phyloP scores from a whole-genome alignment of 1,140 invertebrate species.

The Arion vulgaris region DNA sequence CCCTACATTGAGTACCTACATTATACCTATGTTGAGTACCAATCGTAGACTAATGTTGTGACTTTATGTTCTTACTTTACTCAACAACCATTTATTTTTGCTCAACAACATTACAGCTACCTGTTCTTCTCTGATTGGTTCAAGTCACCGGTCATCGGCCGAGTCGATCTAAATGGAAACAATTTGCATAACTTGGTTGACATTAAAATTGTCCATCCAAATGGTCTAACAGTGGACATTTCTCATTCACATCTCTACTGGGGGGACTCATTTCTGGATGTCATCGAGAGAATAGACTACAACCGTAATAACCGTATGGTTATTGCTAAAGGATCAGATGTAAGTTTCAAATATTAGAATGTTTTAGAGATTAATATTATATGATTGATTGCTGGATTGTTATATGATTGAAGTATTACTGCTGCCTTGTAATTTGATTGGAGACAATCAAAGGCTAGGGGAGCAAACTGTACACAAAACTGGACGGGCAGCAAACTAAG shows the following conservation, averaged over 20 bases:
- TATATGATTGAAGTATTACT: no score
- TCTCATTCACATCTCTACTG: slow-evolving; percentile 83
- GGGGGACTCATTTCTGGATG: slow-evolving; percentile 78
- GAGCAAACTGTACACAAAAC: no score
- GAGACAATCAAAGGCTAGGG: no score
- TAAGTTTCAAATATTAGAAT: background rate
- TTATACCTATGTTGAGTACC: no score
- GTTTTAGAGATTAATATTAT: no score
- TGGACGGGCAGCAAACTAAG: no score
- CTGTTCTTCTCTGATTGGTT: slow-evolving; percentile 71
- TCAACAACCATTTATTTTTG: no score
- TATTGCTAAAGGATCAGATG: slow-evolving; percentile 79
- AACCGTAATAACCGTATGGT: slow-evolving; percentile 83
- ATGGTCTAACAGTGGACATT: slow-evolving; percentile 81
- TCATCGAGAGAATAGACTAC: slow-evolving; percentile 94
- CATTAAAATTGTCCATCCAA: slow-evolving; percentile 97
- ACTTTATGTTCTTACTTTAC: no score
- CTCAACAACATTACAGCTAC: slow-evolving; percentile 47
- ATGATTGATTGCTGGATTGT: no score
- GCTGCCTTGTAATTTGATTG: no score
- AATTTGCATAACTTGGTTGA: slow-evolving; percentile 79
- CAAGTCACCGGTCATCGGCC: slow-evolving; percentile 85
- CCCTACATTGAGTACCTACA: no score
- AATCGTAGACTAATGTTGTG: no score
- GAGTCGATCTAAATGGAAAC: slow-evolving; percentile 88